These are phyloP conservation scores for Acipenser ruthenus DNA, from an alignment of 2,797 vertebrate species.

Conservation along the genomic window DNA sequence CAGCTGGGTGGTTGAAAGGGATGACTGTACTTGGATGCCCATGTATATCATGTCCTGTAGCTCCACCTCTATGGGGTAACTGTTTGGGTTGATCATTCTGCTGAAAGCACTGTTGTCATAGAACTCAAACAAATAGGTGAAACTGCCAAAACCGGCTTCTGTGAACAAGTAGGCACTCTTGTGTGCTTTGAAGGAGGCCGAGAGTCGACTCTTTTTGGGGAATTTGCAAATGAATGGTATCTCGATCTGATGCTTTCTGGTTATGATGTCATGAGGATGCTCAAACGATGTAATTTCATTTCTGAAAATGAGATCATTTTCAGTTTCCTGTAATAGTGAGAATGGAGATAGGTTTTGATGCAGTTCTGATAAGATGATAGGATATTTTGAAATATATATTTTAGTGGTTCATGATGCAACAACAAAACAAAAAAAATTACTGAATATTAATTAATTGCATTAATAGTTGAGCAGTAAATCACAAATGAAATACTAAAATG, in stretches of 20 bases:
- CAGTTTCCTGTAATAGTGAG: conserved; percentile 38
- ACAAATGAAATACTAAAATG: background rate
- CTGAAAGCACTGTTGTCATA: conserved; percentile 38
- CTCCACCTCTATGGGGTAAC: conserved; percentile 50
- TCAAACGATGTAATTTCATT: conserved; percentile 49
- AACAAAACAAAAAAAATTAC: background rate
- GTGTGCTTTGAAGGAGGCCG: conserved; percentile 36
- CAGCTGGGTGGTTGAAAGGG: conserved; percentile 39
- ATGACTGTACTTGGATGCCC: conserved; percentile 47
- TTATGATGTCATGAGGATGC: conserved; percentile 31
- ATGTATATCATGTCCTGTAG: conserved; percentile 47
- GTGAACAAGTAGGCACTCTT: conserved; percentile 53
- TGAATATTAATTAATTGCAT: background rate
- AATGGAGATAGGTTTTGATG: background rate
- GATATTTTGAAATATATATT: background rate
- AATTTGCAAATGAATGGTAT: conserved; percentile 49
- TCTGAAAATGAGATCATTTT: conserved; percentile 42
- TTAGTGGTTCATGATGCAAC: background rate
- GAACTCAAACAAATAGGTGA: conserved; percentile 48
- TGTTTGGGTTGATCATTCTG: conserved; percentile 19
- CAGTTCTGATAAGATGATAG: background rate
- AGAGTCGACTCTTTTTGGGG: conserved; percentile 42
- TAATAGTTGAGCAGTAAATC: background rate
- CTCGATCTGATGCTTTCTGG: conserved; percentile 33
- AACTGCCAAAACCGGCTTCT: conserved; percentile 52